Evolutionary conservation across 1,140 invertebrate species (phyloP).

Genomic region (Zaprionus taronus): DNA sequence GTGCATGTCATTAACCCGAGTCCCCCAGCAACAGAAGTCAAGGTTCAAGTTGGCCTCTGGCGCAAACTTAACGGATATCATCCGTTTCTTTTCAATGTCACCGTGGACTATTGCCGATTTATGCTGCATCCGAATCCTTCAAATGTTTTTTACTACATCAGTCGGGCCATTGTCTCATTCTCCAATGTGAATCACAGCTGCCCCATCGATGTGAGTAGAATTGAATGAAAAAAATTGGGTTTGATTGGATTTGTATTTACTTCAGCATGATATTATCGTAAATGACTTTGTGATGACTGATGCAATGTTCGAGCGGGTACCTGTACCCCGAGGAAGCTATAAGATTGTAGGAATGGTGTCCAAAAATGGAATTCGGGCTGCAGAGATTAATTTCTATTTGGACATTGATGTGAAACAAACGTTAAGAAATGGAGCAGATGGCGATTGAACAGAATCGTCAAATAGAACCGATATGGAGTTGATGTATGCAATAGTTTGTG

Average conservation of each 20-base stretch:
- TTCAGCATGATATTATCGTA: constrained; percentile 24
- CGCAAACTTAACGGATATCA: constrained; percentile 41
- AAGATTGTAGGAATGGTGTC: constrained; percentile 19
- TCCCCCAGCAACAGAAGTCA: neutral
- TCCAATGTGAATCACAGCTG: constrained; percentile 39
- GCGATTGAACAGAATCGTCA: neutral
- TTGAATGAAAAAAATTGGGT: neutral
- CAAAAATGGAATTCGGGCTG: neutral
- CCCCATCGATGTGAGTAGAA: constrained; percentile 34
- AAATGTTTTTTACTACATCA: constrained; percentile 34
- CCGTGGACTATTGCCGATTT: constrained; percentile 27
- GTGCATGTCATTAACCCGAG: neutral
- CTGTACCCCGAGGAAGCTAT: constrained; percentile 8
- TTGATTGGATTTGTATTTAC: neutral
- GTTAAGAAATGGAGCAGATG: neutral
- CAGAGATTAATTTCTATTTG: constrained; percentile 10
- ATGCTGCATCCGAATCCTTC: constrained; percentile 33
- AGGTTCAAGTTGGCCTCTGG: constrained; percentile 1
- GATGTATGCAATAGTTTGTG: neutral
- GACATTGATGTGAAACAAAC: constrained; percentile 10
- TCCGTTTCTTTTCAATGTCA: constrained; percentile 44
- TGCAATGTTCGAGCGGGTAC: constrained; percentile 20
- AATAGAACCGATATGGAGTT: too few relatives aligned
- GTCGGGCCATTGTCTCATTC: constrained; percentile 10
- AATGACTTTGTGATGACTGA: constrained; percentile 40